Evolutionary conservation across 2,888 invertebrate genomes (phyloP).

Genomic region (Rotaria magnacalcarata): DNA sequence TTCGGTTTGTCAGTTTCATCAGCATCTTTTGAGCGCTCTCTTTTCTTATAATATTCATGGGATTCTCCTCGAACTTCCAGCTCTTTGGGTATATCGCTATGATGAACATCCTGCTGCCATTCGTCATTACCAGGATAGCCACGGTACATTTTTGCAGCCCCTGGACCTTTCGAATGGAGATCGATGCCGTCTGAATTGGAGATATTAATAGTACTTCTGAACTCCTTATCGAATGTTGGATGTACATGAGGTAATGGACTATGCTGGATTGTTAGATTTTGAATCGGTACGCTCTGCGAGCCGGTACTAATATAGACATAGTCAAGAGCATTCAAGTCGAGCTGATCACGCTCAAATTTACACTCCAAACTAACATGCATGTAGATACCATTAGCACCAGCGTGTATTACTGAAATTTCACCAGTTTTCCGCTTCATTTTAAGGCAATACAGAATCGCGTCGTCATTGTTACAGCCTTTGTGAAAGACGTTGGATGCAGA

Average conservation of each 20-base stretch:
- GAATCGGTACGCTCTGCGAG: neutral
- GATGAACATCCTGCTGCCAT: no score
- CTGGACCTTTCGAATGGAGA: no score
- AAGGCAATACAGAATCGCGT: neutral
- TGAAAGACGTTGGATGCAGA: neutral
- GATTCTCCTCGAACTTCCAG: no score
- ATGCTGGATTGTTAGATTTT: neutral
- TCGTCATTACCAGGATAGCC: no score
- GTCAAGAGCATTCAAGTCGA: neutral
- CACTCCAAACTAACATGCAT: neutral
- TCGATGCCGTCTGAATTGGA: no score
- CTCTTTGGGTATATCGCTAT: no score
- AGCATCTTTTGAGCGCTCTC: no score
- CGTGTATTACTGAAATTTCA: neutral
- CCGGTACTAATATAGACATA: neutral
- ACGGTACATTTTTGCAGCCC: no score
- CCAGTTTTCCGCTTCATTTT: neutral
- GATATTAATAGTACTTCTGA: neutral
- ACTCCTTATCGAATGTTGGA: neutral
- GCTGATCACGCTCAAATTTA: neutral
- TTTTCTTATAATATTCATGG: no score
- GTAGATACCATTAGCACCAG: neutral
- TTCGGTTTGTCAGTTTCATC: no score
- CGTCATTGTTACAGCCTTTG: neutral
- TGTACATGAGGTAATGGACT: neutral